A percentile compares a stretch with the other conserved stretches of the same genome.
phyloP scores from a whole-genome alignment of 1,140 invertebrate species.

The Drosophila ogumai region DNA sequence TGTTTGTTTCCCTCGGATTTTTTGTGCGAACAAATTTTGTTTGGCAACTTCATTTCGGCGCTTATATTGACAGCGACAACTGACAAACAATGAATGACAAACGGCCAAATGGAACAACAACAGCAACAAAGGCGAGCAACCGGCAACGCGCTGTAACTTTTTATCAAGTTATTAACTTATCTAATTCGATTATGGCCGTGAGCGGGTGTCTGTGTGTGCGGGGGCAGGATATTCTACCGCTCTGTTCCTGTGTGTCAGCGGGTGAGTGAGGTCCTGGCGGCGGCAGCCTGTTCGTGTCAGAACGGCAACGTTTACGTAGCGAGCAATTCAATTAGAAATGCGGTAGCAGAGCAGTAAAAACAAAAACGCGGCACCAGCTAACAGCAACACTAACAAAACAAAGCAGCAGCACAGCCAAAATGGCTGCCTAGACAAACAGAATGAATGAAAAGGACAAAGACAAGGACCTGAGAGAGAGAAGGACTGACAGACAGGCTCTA shows the following conservation, averaged over 20 bases:
- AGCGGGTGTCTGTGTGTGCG: constrained; percentile 30
- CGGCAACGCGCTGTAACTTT: constrained; percentile 66
- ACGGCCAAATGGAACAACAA: constrained; percentile 31
- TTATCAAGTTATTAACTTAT: constrained; percentile 84
- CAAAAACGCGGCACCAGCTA: constrained; percentile 34
- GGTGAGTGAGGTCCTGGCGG: constrained; percentile 16
- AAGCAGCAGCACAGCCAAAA: constrained; percentile 50
- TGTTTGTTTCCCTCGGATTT: constrained; percentile 40
- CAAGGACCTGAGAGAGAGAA: constrained; percentile 8
- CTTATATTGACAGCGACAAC: constrained; percentile 80
- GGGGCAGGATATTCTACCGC: neutral
- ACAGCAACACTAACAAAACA: constrained; percentile 49
- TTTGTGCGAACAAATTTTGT: constrained; percentile 35
- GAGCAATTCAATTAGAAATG: constrained; percentile 80
- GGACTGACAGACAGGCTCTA: constrained; percentile 57
- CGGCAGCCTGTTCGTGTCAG: constrained; percentile 41
- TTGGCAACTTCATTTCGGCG: constrained; percentile 72
- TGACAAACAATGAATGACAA: constrained; percentile 73
- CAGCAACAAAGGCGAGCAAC: constrained; percentile 31
- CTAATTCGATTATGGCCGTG: constrained; percentile 78
- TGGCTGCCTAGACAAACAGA: constrained; percentile 66
- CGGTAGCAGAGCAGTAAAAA: constrained; percentile 59
- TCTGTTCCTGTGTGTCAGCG: neutral
- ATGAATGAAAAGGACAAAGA: constrained; percentile 43
- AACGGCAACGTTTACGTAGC: constrained; percentile 73